A percentile compares a stretch with the other conserved stretches of the same genome.
These are phyloP conservation scores for Bergia sp. DNA, from an alignment of 92 coral and sea anemone genomes.

Conservation along the genomic window DNA sequence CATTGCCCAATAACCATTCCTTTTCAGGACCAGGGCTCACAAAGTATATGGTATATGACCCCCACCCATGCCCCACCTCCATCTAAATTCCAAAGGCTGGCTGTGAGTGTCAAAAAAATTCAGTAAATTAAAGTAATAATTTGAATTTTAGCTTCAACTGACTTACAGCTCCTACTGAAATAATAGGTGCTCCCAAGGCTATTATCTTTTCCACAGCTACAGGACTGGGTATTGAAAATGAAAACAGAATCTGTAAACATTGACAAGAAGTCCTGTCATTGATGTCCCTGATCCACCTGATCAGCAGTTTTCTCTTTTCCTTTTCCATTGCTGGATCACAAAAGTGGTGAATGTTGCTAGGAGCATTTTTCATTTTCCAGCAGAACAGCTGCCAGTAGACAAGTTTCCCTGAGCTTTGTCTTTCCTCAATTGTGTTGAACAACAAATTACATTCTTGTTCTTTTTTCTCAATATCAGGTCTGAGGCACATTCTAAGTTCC, in stretches of 20 bases:
- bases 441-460: neutral
- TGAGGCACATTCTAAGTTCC: neutral
- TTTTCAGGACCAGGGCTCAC: too few species aligned
- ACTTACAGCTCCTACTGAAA: slow-evolving; percentile 96
- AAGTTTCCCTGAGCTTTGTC: slow-evolving; percentile 50
- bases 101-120: too few species aligned
- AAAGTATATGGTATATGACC: too few species aligned
- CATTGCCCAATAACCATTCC: too few species aligned
- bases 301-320: slow-evolving; percentile 54
- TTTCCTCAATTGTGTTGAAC: slow-evolving; percentile 50
- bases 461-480: neutral
- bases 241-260: slow-evolving; percentile 79
- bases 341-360: slow-evolving; percentile 67
- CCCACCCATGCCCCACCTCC: too few species aligned
- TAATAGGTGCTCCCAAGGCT: slow-evolving; percentile 55
- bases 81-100: too few species aligned
- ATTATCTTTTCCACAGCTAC: slow-evolving; percentile 69
- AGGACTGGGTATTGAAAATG: slow-evolving; percentile 80
- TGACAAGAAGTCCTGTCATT: slow-evolving; percentile 85
- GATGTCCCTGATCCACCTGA: slow-evolving; percentile 80
- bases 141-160: neutral
- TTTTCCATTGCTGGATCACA: slow-evolving; percentile 66
- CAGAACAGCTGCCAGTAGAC: slow-evolving; percentile 72
- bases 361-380: slow-evolving; percentile 85
- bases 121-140: too few species aligned